A percentile compares a stretch with the other conserved stretches of the same genome.
These are phyloP conservation scores for Dreissena rostriformis DNA, from an alignment of 1,140 invertebrate species.

Conservation along the genomic window DNA sequence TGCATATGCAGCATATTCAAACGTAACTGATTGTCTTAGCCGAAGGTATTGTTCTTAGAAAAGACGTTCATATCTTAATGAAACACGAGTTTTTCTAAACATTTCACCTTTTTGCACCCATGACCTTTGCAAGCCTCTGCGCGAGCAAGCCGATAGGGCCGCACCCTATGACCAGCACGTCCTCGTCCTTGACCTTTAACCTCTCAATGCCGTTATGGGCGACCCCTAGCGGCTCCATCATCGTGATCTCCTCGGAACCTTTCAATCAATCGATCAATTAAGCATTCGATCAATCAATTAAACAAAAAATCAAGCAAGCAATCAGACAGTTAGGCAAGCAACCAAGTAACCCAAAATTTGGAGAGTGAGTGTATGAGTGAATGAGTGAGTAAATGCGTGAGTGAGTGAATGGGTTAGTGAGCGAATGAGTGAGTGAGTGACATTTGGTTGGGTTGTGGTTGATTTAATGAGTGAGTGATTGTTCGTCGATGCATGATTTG, in stretches of 20 bases:
- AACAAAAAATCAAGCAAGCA: neutral
- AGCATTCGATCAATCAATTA: neutral
- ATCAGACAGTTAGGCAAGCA: neutral
- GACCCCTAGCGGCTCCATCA: constrained; percentile 77
- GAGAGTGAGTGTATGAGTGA: neutral
- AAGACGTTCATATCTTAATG: no score
- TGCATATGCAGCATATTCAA: no score
- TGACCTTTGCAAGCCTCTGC: constrained; percentile 68
- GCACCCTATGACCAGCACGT: constrained; percentile 75
- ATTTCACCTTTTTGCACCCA: constrained; percentile 73
- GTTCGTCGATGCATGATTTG: no score
- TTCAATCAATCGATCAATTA: constrained; percentile 7
- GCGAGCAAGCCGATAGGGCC: constrained; percentile 75
- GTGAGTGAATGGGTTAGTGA: neutral
- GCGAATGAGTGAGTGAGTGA: no score
- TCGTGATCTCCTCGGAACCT: constrained; percentile 74
- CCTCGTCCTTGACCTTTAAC: constrained; percentile 71
- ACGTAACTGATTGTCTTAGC: no score
- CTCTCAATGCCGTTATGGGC: constrained; percentile 76
- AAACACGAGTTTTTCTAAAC: neutral
- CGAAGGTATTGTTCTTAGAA: no score
- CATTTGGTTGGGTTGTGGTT: no score
- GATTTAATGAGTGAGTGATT: no score
- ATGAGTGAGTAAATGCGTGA: neutral
- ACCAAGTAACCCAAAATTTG: neutral